phyloP scores from a whole-genome alignment of 2,113 vertebrate species.

The Passerina amoena region DNA sequence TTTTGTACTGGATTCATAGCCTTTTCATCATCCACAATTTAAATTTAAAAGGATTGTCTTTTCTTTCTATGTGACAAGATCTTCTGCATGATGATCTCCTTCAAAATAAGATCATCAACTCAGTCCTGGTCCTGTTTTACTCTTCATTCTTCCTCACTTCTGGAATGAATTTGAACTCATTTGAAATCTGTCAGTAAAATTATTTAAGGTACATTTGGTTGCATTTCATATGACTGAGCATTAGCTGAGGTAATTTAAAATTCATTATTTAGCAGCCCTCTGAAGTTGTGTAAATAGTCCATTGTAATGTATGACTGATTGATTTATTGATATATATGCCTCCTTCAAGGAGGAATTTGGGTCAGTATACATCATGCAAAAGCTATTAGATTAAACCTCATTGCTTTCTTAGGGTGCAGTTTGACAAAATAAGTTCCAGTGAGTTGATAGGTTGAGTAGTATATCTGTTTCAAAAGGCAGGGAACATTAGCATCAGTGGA shows the following conservation, averaged over 20 bases:
- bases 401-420: neutral
- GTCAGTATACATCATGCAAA: neutral
- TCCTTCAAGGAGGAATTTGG: constrained; percentile 14
- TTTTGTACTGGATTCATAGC: neutral
- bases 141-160: neutral
- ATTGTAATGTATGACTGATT: constrained; percentile 18
- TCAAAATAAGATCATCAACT: neutral
- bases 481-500: neutral
- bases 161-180: neutral
- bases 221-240: neutral
- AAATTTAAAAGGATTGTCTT: neutral
- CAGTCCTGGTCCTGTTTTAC: neutral
- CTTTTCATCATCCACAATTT: neutral
- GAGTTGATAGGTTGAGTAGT: neutral
- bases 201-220: constrained; percentile 25
- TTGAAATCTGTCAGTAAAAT: constrained; percentile 23
- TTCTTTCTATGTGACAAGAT: neutral
- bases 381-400: constrained; percentile 5
- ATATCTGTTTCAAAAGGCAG: neutral
- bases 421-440: constrained; percentile 29
- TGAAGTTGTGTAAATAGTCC: constrained; percentile 15
- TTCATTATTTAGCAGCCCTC: constrained; percentile 17
- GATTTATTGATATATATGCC: constrained; percentile 12
- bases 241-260: constrained; percentile 16
- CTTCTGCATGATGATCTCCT: neutral